A percentile compares a stretch with the other conserved stretches of the same genome.
Evolutionary conservation across 1,140 invertebrate genomes (phyloP).

Genomic region (Leptonema lineaticorne): DNA sequence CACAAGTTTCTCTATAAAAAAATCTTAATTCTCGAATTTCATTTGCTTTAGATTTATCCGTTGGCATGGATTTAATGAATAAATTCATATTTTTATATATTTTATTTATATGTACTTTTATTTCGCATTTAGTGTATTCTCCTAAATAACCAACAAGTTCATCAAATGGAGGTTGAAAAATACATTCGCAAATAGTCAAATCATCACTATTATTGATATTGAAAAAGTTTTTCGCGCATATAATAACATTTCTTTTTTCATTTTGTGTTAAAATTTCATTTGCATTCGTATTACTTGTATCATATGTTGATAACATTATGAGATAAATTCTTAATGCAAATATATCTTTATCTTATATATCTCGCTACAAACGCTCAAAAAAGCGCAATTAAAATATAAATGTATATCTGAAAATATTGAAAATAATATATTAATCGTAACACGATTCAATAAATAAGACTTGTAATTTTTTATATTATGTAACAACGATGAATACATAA

Average conservation of each 20-base stretch:
- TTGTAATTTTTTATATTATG: too few relatives aligned
- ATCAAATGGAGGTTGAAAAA: slow-evolving; percentile 15
- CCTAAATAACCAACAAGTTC: slow-evolving; percentile 6
- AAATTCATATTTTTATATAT: not conserved
- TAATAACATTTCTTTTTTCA: not conserved
- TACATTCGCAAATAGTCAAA: not conserved
- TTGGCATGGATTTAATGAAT: slow-evolving; percentile 17
- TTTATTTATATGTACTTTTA: not conserved
- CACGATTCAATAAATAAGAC: too few relatives aligned
- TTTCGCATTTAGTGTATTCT: not conserved
- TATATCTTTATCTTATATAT: too few relatives aligned
- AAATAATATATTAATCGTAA: too few relatives aligned
- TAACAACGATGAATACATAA: too few relatives aligned
- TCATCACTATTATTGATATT: not conserved
- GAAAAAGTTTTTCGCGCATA: not conserved
- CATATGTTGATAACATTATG: too few relatives aligned
- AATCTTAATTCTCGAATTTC: not conserved
- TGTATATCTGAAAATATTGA: too few relatives aligned
- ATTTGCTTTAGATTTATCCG: not conserved
- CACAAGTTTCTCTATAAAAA: slow-evolving; percentile 8
- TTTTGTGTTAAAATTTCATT: too few relatives aligned
- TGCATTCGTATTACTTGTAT: too few relatives aligned
- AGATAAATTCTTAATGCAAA: too few relatives aligned
- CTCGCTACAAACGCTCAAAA: too few relatives aligned
- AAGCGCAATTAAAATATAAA: too few relatives aligned